phyloP scores from a whole-genome alignment of 2,797 vertebrate species.

The Chelidonichthys spinosus region DNA sequence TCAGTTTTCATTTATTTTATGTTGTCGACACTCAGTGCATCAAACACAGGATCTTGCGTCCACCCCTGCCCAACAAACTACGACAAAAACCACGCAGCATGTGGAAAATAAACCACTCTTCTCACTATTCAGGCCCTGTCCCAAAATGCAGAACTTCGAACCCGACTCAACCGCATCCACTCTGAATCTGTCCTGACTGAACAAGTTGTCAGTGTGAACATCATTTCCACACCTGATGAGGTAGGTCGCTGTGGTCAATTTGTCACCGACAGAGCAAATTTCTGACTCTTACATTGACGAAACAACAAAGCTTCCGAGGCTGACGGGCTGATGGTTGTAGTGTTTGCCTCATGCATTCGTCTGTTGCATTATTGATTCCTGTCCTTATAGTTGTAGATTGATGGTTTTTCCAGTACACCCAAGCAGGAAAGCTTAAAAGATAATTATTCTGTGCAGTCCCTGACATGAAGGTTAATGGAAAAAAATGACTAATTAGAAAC shows the following conservation, averaged over 20 bases:
- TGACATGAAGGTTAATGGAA: conserved; percentile 69
- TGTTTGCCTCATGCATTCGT: conserved; percentile 60
- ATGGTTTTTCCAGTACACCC: conserved; percentile 51
- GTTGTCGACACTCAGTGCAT: not conserved
- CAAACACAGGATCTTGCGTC: not conserved
- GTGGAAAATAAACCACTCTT: conserved; percentile 13
- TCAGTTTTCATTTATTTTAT: not conserved
- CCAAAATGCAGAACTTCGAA: conserved; percentile 98
- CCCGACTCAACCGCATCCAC: conserved; percentile 96
- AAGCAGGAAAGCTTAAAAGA: conserved; percentile 61
- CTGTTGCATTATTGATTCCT: conserved; percentile 66
- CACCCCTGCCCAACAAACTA: not conserved
- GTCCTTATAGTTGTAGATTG: conserved; percentile 51
- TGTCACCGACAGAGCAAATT: conserved; percentile 46
- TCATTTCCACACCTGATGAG: conserved; percentile 97
- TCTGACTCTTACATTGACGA: conserved; percentile 40
- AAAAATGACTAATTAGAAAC: conserved; percentile 68
- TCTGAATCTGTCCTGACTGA: conserved; percentile 96
- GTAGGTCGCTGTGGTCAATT: conserved; percentile 80
- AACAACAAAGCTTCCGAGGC: conserved; percentile 33
- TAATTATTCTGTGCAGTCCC: conserved; percentile 59
- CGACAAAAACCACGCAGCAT: not conserved
- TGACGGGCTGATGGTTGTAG: conserved; percentile 24
- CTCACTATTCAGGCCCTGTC: conserved; percentile 90
- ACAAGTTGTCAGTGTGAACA: conserved; percentile 98